Evolutionary conservation across 35 echinoderm and acorn worm species (phyloP), one percentile per base, ranked within the genome.

Genomic region (Ophioderma brevispina): DNA sequence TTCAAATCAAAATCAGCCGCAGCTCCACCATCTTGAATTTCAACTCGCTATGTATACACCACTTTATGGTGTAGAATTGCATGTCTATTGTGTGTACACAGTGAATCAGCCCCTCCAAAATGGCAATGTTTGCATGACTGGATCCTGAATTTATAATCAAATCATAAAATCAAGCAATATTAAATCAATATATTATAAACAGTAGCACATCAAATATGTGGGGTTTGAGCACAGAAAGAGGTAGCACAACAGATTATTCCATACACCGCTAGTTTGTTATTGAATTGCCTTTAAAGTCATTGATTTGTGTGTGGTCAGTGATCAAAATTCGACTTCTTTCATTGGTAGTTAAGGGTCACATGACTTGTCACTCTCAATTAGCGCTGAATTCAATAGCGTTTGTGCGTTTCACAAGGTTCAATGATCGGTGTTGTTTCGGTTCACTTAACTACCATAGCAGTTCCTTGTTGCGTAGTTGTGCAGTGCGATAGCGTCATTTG

Each of bases 371-470:
- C 28, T 70, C 59, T 70, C 59, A 70, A 30, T 70, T 30, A 70
- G 59, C 59, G 59, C 59, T 70, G 59, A 70, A 70, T 70, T 70
- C 59, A 70, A 70, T 70, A 70, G 59, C 28, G 6, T 70, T 70
- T 13, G 59, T 25, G n/a, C n/a, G n/a, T 70, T 25, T 46, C 41
- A 46, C 4, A 70, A 70, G 59, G 59, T 70, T 70, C 59, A 70
- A 70, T 70, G 59, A 70, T 70, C 59, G 10, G 59, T 25, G 59
- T 70, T 70, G 15, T 70, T 70, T 18, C 23, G 59, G 59, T 70
- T 70, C 59, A 70, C 28, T 70, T 70, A 8, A 70, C 28, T 18
- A 1, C 59, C 28, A 70, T 70, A 13, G 59, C 23, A 46, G 41
- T 17, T 46, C 4, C n/a, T n/a, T n/a, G n/a, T n/a, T n/a, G n/a